Evolutionary conservation across 2,888 invertebrate species (phyloP), one percentile per base, ranked within the genome.

Genomic region (Ophonus ardosiacus): DNA sequence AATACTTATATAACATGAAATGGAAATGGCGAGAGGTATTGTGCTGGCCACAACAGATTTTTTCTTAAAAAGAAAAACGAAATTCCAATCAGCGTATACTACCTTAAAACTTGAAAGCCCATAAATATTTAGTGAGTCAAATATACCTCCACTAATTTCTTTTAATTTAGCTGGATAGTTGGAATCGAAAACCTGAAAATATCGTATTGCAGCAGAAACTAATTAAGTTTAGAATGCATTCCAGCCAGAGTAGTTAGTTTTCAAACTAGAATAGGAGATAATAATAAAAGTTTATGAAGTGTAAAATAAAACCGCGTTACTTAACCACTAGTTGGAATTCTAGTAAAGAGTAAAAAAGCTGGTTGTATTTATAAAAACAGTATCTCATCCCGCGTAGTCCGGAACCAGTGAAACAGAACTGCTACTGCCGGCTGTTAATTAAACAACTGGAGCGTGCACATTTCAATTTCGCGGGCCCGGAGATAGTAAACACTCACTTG

Each of bases 401-500:
- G 18, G 38, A 79, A 38, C 31, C 57, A 76, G 43, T 51, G 76
- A 76, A 76, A 76, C 76, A 76, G 76, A 76, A 76, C 24, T 76
- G 43, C 15, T 38, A 74, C 17, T 74, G 78, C 78, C 59, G 78
- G 31, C 61, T 68, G 81, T 85, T 80, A 79, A 85, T 85, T 79
- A 80, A 85, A 85, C 80, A 78, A 79, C 63, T 79, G 78, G 38
- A 78, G 78, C 68, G 78, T 68, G 59, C 68, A 85, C 80, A 80
- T 85, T 85, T 85, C 80, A 85, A 85, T 80, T 80, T 85, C 80
- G 80, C 65, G 80, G 24, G 68, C 57, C 80, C 79, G 85, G 85
- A 80, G 80, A 85, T 85, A 71, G 80, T 80, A 80, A 85, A 85
- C 85, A 85, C 68, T 85, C 85, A 85, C 80, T 85, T 85, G 85